A percentile compares a stretch with the other conserved stretches of the same genome.
These are phyloP conservation scores for Calypte anna DNA, from an alignment of 2,113 vertebrate species.

Conservation along the genomic window DNA sequence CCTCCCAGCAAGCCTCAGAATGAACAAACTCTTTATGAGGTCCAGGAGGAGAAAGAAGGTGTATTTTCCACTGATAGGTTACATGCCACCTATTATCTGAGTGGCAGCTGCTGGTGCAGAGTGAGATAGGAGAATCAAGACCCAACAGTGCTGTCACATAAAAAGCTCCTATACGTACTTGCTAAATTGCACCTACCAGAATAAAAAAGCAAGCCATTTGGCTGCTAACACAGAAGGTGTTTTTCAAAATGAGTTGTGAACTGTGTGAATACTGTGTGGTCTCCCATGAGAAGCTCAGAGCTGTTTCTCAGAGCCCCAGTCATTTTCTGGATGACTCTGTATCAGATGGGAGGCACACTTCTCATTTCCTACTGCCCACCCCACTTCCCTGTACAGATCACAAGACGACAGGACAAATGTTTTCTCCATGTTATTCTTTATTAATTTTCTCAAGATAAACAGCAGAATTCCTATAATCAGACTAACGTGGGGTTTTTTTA, in stretches of 20 bases:
- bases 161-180: neutral
- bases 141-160: neutral
- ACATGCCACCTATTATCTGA: neutral
- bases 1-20: neutral
- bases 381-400: neutral
- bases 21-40: neutral
- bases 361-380: neutral
- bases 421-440: conserved; percentile 25
- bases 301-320: neutral
- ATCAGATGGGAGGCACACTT: neutral
- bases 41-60: neutral
- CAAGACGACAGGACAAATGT: neutral
- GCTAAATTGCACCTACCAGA: neutral
- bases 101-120: neutral
- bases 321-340: neutral
- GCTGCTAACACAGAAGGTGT: neutral
- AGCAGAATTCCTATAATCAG: neutral
- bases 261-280: neutral
- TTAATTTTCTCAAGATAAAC: conserved; percentile 31
- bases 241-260: neutral
- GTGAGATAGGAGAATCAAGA: neutral
- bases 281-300: neutral
- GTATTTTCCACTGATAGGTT: neutral
- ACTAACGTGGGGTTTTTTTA: neutral
- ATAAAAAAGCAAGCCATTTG: neutral